Base-by-base conservation (phyloP, 2,113 vertebrate species). In the Rhizomys pruinosus region DNA sequence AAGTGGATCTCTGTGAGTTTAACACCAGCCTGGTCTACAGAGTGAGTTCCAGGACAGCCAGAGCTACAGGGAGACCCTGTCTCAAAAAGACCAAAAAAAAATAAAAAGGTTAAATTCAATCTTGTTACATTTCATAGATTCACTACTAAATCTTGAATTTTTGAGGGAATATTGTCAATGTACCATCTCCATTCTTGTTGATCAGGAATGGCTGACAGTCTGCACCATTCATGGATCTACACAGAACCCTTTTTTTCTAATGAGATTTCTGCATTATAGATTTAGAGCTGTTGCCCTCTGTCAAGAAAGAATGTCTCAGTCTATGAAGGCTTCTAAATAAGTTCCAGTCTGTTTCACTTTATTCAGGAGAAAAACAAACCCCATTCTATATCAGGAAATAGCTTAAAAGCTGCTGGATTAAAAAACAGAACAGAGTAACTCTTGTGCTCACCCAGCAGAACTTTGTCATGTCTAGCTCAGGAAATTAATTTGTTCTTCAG, bases 401-500 rank as follows among this genome's bases (percentile, higher is more conserved):
- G 34, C 61, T 84, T 76, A 61, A 0, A 88, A 68, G 57, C 0
- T 39, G 76, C 25, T 13, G 13, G 15, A 16, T 69, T 82, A 37
- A n/a, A 20, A 72, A 55, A 63, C 22, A 69, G 71, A 34, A 19
- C 59, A 57, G 84, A 89, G 5, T 76, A 27, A 20, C 79, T 47
- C 64, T 59, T 78, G 27, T 66, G 15, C 59, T 92, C 80, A 79
- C 13, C 7, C 12, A 37, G 52, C 27, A 25, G 87, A 63, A 93
- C 81, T 87, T 92, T 92, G 16, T 84, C 92, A 87, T 87, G 27
- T 77, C 82, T 85, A n/a, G 23, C 64, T 92, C 47, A 73, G 72
- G 55, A 96, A 94, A 77, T 61, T 39, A 96, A 78, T 92, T 96
- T 91, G 47, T 78, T 95, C 84, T 87, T 96, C 88, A 92, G 1